phyloP scores from a whole-genome alignment of 2,797 vertebrate genomes.

The Hirundo rustica region DNA sequence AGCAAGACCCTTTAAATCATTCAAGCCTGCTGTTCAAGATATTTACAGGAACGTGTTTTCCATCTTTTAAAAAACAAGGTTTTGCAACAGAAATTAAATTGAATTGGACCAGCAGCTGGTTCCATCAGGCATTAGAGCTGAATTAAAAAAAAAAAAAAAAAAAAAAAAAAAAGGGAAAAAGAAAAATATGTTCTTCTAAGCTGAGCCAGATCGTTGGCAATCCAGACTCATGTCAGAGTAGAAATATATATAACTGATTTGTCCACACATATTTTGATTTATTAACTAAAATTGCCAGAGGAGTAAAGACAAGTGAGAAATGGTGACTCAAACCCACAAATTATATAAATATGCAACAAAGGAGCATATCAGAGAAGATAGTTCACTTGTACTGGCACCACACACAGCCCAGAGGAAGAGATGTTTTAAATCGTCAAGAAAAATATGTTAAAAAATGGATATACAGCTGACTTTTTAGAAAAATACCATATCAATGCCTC shows the following conservation, averaged over 20 bases:
- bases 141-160: not conserved
- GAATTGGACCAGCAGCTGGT: not conserved
- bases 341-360: not conserved
- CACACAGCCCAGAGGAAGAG: not conserved
- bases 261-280: not conserved
- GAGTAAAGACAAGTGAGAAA: not conserved
- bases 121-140: not conserved
- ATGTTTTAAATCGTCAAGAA: not conserved
- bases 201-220: slow-evolving; percentile 11
- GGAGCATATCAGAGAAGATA: not conserved
- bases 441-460: not conserved
- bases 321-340: not conserved
- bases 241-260: not conserved
- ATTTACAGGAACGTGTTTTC: not conserved
- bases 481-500: not conserved
- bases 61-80: not conserved
- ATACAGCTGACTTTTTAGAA: not conserved
- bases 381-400: not conserved
- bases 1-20: not conserved
- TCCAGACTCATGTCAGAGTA: not conserved
- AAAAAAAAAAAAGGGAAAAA: not conserved
- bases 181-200: not conserved
- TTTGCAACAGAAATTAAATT: slow-evolving; percentile 22
- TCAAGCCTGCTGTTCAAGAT: not conserved
- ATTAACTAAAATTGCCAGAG: not conserved